Base-by-base conservation (phyloP, 2,888 invertebrate species). In the Crossocerus cetratus region DNA sequence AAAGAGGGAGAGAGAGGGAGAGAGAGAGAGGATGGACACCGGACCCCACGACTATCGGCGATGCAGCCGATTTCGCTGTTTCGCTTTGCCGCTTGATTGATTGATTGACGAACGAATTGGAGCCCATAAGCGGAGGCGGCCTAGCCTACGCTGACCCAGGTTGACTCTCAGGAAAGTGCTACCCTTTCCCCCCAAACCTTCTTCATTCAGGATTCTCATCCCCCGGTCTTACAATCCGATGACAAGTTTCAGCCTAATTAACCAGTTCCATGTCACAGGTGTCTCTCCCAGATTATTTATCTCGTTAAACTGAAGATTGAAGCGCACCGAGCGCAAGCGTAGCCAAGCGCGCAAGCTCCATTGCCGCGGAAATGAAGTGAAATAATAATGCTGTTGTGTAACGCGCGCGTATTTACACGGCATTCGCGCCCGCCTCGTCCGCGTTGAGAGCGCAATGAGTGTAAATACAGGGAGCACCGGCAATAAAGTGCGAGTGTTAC, bases 31-130 rank as follows among this genome's bases (percentile, higher is more conserved):
- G 55, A 78, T 63, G 60, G 21, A 68, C 71, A 16, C 43, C 20
- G 22, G n/a, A n/a, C n/a, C 14, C 42, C 18, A 49, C 57, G 54
- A 56, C 62, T 71, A 69, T 74, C 45, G 55, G 66, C 57, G 67
- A 67, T 21, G 4, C 44, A n/a, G 49, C 49, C 66, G 73, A 71
- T 60, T 60, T 57, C 64, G 21, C 56, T 57, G 59, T 76, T 67
- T 61, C 63, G 58, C 45, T 53, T 66, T 62, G 54, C 49, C 49
- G 14, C 49, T 49, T 49, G 49, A 49, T 54, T 64, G 74, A 64
- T 73, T 66, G 74, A 69, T 69, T 55, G 64, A 42, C 44, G 22
- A 18, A 18, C 43, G 57, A 59, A 70, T 54, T n/a, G 42, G 65
- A 59, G 54, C 53, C 11, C 16, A 56, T 49, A 53, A 23, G 4